Evolutionary conservation across 2,797 vertebrate species (phyloP), one percentile per base, ranked within the genome.

Genomic region (Meda fulgida): DNA sequence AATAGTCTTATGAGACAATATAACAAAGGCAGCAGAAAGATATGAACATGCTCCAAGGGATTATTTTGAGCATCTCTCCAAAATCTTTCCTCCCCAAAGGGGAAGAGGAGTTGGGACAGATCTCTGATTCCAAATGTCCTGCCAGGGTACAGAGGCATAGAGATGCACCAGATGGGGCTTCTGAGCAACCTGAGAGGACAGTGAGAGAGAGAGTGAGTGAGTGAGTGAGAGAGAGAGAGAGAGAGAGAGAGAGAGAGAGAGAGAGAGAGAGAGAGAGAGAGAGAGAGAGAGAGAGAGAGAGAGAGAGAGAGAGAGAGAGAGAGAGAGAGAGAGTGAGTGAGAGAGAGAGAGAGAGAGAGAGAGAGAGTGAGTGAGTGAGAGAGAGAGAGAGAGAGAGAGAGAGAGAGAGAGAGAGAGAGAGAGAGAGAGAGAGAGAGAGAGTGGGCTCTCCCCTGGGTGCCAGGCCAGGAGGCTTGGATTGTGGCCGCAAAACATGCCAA

Each of bases 161-260:
- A 69, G 72, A 78, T 14, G 48, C 38, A 78, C 83, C 89, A 92
- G 89, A 91, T 90, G 90, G 88, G 90, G 76, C 76, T 78, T 53
- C 23, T 26, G 43, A 85, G 65, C 36, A 85, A 87, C 67, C 75
- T 78, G 80, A 87, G 46, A 78, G 71, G 46, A 70, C 71, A 77
- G 11, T 40, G 7, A 60, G 19, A 58, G 31, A 48, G 21, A 36
- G 38, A 58, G 8, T 71, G 29, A 60, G 5, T 60, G 19, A 48
- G 43, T 63, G 79, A 87, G 43, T n/a, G 8, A 76, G 29, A 60
- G 5, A 70, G 19, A 48, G 43, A 78, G 79, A 87, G 43, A 78
- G 70, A 29, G 18, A 43, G 8, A 76, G 23, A 63, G 8, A 70
- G 21, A 60, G 43, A 67, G 79, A 87, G 34, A 78, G 70, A 29